Evolutionary conservation across 53 echinoderm and acorn worm species (phyloP), one percentile per base, ranked within the genome.

Genomic region (Holothuria scabra): DNA sequence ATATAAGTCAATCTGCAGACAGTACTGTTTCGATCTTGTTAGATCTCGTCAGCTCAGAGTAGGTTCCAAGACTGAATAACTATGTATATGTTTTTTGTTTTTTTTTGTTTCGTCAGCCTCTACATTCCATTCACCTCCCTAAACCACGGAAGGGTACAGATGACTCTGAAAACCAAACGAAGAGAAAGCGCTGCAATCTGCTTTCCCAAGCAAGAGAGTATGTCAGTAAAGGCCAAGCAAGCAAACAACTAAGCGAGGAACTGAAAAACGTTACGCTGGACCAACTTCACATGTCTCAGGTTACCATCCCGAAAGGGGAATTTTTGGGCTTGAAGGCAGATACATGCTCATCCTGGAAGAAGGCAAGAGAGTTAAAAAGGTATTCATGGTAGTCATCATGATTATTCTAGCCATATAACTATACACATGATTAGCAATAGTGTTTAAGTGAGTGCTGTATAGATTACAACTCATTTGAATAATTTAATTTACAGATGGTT

Each of bases 341-440:
- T 30, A 67, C 67, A 10, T 67, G 22, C 32, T 67, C 67, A 26
- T 29, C 67, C 24, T 67, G 67, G 67, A 67, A 67, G 67, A 67
- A 67, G 32, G 9, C 67, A 13, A 67, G 67, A 67, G 67, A 67
- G 31, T 67, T 67, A 30, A 60, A 60, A 60, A 67, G 67, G 67
- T 67, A 35, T 3, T 35, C 6, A 35, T 35, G 35, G 6, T 35
- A 35, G 35, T 35, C 35, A 35, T 35, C 6, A 35, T 35, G 35
- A 6, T 35, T 35, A 6, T 35, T 35, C 6, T 4, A 35, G 6
- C 35, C 35, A 35, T 6, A 35, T 3, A 35, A 6, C 35, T 6
- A 3, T 35, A 35, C 6, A 35, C 35, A 35, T 35, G 35, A 35
- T 3, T 35, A 35, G 6, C 35, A 35, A 35, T 4, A 35, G 35